Base-by-base conservation (phyloP, 2,888 invertebrate genomes). In the Drosophila kuntzei region DNA sequence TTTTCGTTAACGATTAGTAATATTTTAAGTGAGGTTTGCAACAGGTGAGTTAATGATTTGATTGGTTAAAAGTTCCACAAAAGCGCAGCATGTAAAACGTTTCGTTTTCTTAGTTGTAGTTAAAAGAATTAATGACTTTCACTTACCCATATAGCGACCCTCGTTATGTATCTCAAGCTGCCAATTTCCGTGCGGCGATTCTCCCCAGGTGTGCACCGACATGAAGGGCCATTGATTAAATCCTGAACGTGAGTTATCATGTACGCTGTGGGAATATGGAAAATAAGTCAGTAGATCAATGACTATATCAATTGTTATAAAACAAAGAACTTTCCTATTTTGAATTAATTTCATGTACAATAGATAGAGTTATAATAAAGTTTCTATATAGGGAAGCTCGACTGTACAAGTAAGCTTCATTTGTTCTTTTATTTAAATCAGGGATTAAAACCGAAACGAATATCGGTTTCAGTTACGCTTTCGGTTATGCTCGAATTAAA, bases 181-280 rank as follows among this genome's bases (percentile, higher is more conserved):
- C 99, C 99, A 99, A 73, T 95, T 94, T 43, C 99, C 99, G 76
- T 96, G 95, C 0, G 99, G 98, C 29, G 95, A 95, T 92, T 99
- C 99, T 18, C 99, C 99, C 99, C 99, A 99, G 91, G 96, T 97
- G 93, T 99, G 99, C 68, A 97, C 98, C 47, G 98, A 98, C 99
- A 99, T 99, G 93, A 99, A 99, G 59, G 99, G 99, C 99, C 99
- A 99, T 85, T 97, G 96, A 91, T 95, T 96, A 93, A 99, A 99
- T 43, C 99, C 99, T 54, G 97, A 94, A 55, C 97, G 95, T 11
- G 98, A 98, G 51, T 95, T 95, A 92, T 99, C 99, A 89, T 98
- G 96, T 11, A 87, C 46, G 62, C 92, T 92, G 59, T 20, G 39
- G 0, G 12, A 6, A n/a, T 12, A 7, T 11, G 14, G 0, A 43